Base-by-base conservation (phyloP, 2,797 vertebrate species). In the Parotocinclus haroldoi region DNA sequence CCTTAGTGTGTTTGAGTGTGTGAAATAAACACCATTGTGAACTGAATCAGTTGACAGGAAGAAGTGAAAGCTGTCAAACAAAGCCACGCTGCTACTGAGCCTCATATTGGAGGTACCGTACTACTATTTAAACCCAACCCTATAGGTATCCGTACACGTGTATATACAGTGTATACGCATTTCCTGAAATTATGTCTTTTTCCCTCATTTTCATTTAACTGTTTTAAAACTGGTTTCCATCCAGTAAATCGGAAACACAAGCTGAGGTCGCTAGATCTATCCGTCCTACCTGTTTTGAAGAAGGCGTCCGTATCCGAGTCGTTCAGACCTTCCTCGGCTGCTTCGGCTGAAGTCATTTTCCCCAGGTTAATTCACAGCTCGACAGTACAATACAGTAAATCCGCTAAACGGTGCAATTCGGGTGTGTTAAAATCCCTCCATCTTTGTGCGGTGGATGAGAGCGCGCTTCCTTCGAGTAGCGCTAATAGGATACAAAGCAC, bases 241-340 rank as follows among this genome's bases (percentile, higher is more conserved):
- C 7, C 7, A 40, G 11, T 27, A 1, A 1, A 45, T 1, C n/a
- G 3, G 3, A 39, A 46, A 45, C 39, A 42, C 44, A 36, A n/a
- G 11, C 12, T 17, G 10, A 16, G 0, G 50, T 36, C n/a, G 3
- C 52, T 48, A 39, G 9, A 13, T 65, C 11, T n/a, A n/a, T 61
- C 53, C 60, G 61, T 54, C 71, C 55, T 92, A 93, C 92, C 92
- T 92, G 92, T 90, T 79, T 92, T 89, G 84, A 92, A 94, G 86
- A 93, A 94, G 69, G 91, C 90, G 74, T 93, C 92, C 84, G 92
- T 91, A 81, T 93, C 92, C 19, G 91, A 89, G 78, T 94, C 92
- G 38, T 85, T 88, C 10, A 87, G 90, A 80, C 89, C 90, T 75
- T 93, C 92, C 72, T 90, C 90, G 55, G 91, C 81, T 79, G 89